A percentile compares a stretch with the other conserved stretches of the same genome.
Conservation (phyloP, 2,888 invertebrate species). For the Bellardia pandia region DNA sequence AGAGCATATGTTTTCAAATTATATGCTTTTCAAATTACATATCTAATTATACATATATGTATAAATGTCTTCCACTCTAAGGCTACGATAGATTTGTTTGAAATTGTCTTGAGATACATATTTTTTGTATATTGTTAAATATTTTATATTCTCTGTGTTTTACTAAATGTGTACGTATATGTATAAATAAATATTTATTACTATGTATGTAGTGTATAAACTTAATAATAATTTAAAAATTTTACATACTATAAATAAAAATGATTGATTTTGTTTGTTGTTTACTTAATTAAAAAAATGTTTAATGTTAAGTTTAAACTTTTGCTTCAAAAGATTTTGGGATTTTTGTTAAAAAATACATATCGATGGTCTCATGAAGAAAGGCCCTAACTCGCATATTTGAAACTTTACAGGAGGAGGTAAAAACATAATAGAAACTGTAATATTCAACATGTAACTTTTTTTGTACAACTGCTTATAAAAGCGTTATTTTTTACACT, state of each 20-base stretch:
- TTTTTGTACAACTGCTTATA: too few species aligned
- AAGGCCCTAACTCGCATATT: too few species aligned
- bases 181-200: slow-evolving; percentile 13
- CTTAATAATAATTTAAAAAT: slow-evolving; percentile 42
- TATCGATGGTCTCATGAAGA: too few species aligned
- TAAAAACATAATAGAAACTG: too few species aligned
- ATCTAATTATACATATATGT: neutral
- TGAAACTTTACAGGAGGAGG: too few species aligned
- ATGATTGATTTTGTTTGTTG: slow-evolving; percentile 18
- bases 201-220: slow-evolving; percentile 22
- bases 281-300: neutral
- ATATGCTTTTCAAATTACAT: slow-evolving; percentile 5
- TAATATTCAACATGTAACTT: too few species aligned
- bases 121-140: slow-evolving; percentile 12
- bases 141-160: slow-evolving; percentile 3
- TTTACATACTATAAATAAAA: slow-evolving; percentile 40
- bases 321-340: slow-evolving; percentile 47
- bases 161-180: neutral
- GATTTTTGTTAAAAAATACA: slow-evolving; percentile 26
- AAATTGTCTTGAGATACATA: slow-evolving; percentile 1
- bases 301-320: slow-evolving; percentile 17
- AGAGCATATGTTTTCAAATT: neutral
- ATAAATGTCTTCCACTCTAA: slow-evolving; percentile 47
- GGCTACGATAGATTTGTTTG: slow-evolving; percentile 41
- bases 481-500: too few species aligned